These are phyloP conservation scores for Oophaga sylvatica DNA, from an alignment of 2,797 vertebrate genomes.

Conservation along the genomic window DNA sequence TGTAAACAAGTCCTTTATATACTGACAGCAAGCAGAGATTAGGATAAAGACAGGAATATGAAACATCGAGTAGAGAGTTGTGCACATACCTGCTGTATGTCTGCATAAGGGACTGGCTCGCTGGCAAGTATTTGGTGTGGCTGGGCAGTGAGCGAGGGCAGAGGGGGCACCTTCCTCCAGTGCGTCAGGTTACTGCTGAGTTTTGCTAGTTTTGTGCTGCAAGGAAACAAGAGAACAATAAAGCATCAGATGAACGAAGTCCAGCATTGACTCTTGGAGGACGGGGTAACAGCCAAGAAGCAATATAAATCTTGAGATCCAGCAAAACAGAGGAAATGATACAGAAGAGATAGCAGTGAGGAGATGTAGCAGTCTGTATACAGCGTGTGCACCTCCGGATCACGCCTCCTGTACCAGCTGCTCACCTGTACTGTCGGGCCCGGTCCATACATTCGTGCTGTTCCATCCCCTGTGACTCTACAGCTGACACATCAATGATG, in stretches of 20 bases:
- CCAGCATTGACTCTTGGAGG: neutral
- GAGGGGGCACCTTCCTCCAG: slow-evolving; percentile 85
- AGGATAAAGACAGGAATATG: too few species aligned
- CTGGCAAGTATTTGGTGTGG: slow-evolving; percentile 96
- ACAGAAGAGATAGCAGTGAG: too few species aligned
- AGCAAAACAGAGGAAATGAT: neutral
- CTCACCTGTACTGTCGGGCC: slow-evolving; percentile 93
- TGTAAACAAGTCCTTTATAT: too few species aligned
- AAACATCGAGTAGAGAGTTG: too few species aligned
- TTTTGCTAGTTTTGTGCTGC: slow-evolving; percentile 89
- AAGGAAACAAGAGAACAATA: slow-evolving; percentile 11
- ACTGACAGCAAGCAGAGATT: neutral
- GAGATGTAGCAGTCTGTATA: too few species aligned
- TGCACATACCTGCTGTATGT: slow-evolving; percentile 88
- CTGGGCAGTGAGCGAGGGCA: slow-evolving; percentile 92
- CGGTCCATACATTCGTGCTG: slow-evolving; percentile 98
- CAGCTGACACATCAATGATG: slow-evolving; percentile 94
- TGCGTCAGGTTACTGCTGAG: slow-evolving; percentile 86
- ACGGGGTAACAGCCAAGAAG: neutral
- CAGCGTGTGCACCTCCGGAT: neutral
- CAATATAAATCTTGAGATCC: neutral
- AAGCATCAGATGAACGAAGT: neutral
- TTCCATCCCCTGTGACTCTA: slow-evolving; percentile 95
- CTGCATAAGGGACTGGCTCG: slow-evolving; percentile 87
- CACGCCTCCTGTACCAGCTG: neutral